Conservation (phyloP, 2,113 vertebrate genomes). For the Gnathonemus longibarbis region DNA sequence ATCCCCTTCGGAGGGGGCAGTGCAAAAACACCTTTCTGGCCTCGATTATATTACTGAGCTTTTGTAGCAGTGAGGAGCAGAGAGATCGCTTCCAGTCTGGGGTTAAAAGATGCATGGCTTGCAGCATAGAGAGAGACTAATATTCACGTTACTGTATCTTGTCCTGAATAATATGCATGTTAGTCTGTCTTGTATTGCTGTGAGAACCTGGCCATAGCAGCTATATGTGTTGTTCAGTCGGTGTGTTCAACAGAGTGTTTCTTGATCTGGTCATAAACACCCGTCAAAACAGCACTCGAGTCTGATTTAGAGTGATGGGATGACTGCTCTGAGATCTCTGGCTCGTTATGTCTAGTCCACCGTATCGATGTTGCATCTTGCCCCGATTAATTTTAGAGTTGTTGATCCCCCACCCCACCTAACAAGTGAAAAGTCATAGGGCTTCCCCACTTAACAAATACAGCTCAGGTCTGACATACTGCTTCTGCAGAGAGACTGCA, state of each 20-base stretch:
- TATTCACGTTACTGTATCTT: background rate
- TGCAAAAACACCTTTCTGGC: background rate
- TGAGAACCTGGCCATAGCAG: background rate
- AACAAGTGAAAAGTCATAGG: constrained; percentile 13
- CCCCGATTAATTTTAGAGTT: background rate
- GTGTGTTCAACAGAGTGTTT: background rate
- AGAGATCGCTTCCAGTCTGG: background rate
- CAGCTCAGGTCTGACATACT: constrained; percentile 24
- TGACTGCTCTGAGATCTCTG: background rate
- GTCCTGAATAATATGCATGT: background rate
- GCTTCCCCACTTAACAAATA: constrained; percentile 23
- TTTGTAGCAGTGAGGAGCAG: constrained; percentile 7
- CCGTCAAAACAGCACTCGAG: background rate
- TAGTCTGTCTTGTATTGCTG: background rate
- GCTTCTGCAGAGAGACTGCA: constrained; percentile 36
- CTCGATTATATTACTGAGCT: constrained; percentile 11
- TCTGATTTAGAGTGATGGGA: background rate
- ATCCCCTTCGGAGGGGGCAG: background rate
- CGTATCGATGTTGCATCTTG: background rate
- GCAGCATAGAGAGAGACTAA: background rate
- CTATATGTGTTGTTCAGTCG: background rate
- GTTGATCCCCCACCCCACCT: background rate
- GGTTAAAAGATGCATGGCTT: background rate
- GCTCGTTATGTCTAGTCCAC: background rate
- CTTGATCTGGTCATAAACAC: background rate